Base-by-base conservation (phyloP, 2,888 invertebrate genomes). In the Anthophora plumipes region DNA sequence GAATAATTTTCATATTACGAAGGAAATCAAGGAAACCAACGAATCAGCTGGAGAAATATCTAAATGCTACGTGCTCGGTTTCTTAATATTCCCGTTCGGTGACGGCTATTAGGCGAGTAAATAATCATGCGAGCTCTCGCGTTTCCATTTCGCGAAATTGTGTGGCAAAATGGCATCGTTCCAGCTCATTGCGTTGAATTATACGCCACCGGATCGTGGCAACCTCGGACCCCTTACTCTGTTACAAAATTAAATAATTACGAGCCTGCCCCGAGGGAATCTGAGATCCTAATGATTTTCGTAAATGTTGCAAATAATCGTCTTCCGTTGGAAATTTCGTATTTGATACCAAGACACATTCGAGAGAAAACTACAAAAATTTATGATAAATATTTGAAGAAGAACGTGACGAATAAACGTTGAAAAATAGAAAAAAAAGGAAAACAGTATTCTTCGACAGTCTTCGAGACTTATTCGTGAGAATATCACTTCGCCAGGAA, bases 101-200 rank as follows among this genome's bases (percentile, higher is more conserved):
- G 46, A 54, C 37, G 52, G 67, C 55, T 80, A 75, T 80, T 73
- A 80, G 71, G n/a, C 55, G 50, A 41, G 71, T 71, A 75, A 82
- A 82, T 80, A 82, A 80, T 82, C 76, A 64, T 54, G 14, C 59
- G 71, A 80, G 54, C 80, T 69, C 66, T 63, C 57, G 59, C 59
- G 46, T 41, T 66, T 61, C 75, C 71, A 68, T 69, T 68, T 54
- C 43, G 50, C 43, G 72, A 76, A 82, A 75, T 81, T 82, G 67
- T 71, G 67, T 64, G 64, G 71, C 46, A 64, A 67, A 80, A 76
- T 82, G 82, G 82, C 82, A 82, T 72, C 70, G 81, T 72, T 82
- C 82, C 82, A 82, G 67, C 80, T 68, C 82, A 76, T 76, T 80
- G 80, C 82, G 57, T 64, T 80, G 80, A 82, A 68, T 80, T 82